Evolutionary conservation across 2,797 vertebrate species (phyloP), one percentile per base, ranked within the genome.

Genomic region (Enteromius fasciolatus): DNA sequence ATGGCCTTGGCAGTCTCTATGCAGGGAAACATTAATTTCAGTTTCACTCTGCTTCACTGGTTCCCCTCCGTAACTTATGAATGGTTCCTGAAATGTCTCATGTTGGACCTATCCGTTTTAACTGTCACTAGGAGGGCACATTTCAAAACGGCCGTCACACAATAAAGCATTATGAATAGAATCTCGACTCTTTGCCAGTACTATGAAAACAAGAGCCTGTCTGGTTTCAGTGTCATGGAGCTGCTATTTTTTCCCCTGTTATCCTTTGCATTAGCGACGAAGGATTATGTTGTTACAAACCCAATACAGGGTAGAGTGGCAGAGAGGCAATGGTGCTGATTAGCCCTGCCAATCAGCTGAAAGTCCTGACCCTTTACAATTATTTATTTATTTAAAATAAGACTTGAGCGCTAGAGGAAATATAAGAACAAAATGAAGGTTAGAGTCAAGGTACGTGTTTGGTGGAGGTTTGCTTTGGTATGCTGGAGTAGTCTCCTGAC

Each of bases 341-440:
- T 86, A 44, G 41, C 59, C 54, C 86, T 87, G 86, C 84, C 85
- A 83, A 78, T 89, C 88, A 89, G 61, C 81, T 73, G 87, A 73
- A 87, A 86, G 86, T 80, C 78, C 66, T 44, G 69, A 91, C 88
- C 87, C 89, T 73, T 72, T n/a, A 33, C 50, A 61, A 20, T 83
- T 85, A 80, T 89, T 87, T 87, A 86, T 88, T 86, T 87, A 86
- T 88, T 88, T 79, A 88, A 86, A 84, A 61, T 44, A 28, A 2
- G 31, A 86, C 85, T 75, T 70, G 85, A 69, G 86, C 88, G 80
- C 75, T 48, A 83, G 54, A 5, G 9, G 70, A 78, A n/a, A 81
- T 82, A 63, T 74, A 67, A 80, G 61, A 41, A 76, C 76, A 31
- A 77, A 81, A 82, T 68, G 28, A 6, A 72, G 31, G 63, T 86